Evolutionary conservation across 1,140 invertebrate species (phyloP), one percentile per base, ranked within the genome.

Genomic region (Habropoda laboriosa): DNA sequence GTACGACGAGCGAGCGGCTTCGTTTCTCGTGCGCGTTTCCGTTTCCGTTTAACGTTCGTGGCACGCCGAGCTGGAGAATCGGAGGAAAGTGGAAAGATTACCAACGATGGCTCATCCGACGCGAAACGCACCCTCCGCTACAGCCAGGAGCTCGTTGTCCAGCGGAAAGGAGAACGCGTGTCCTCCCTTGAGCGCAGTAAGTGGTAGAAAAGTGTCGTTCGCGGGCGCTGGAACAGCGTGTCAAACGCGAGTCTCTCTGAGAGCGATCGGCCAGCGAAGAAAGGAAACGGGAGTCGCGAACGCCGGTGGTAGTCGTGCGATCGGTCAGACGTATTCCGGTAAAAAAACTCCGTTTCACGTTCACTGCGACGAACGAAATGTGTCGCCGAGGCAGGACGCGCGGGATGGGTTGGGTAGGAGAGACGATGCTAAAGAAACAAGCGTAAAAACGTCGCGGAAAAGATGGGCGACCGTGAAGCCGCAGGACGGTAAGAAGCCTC

Each of bases 321-420:
- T 32, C 13, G 0, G 8, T 16, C 3, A 49, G 21, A 45, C 2
- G 1, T 0, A 21, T 18, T 6, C 3, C 13, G 6, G 12, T 4
- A 49, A 60, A 8, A 70, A 63, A 13, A 7, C 27, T 0, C 32
- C 30, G 3, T 83, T 83, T 13, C n/a, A 35, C 2, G 18, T 84
- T 5, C 67, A 83, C 6, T 32, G 21, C 35, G 82, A 84, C 3
- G n/a, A 47, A 0, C 8, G 18, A 0, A 42, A 68, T 0, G 49
- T 30, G 27, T 35, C 49, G 21, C 7, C 49, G 0, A n/a, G 61
- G 21, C n/a, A n/a, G n/a, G n/a, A n/a, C n/a, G n/a, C n/a, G n/a
- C n/a, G n/a, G n/a, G n/a, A n/a, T n/a, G n/a, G n/a, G n/a, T n/a
- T n/a, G n/a, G n/a, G n/a, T n/a, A 42, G 5, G 40, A 42, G 40